phyloP scores from a whole-genome alignment of 2,888 invertebrate genomes.

The Campoplex capitator region DNA sequence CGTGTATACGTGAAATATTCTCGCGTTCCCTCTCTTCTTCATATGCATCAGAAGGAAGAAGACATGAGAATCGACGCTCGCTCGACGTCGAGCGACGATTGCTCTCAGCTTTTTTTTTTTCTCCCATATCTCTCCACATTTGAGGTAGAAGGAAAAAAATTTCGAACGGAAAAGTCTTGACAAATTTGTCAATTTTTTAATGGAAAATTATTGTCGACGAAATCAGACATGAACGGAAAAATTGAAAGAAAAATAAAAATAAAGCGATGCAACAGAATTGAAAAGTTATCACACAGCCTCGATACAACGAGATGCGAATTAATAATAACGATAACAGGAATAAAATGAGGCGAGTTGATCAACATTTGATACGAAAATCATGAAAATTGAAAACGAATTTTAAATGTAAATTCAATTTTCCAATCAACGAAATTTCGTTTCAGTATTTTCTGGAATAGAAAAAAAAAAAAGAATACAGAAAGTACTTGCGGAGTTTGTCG shows the following conservation, averaged over 20 bases:
- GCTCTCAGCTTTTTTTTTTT: constrained; percentile 22
- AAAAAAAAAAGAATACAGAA: no score
- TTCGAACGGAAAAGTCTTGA: constrained; percentile 2
- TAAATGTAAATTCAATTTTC: background rate
- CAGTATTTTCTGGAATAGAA: background rate
- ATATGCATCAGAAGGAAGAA: constrained; percentile 12
- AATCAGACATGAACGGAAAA: background rate
- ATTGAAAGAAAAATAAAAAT: constrained; percentile 10
- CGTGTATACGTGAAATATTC: constrained; percentile 3
- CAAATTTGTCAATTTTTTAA: background rate
- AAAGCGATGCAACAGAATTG: background rate
- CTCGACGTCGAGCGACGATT: constrained; percentile 31
- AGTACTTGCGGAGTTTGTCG: background rate
- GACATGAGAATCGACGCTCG: constrained; percentile 13
- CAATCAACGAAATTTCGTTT: background rate
- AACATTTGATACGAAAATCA: no score
- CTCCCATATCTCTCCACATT: background rate
- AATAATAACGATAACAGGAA: no score
- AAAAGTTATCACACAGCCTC: background rate
- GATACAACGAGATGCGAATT: no score
- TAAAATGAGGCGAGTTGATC: no score
- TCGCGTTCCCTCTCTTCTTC: background rate
- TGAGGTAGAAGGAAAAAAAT: background rate
- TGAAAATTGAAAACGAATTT: no score
- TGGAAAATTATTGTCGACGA: background rate